Percentiles rank a stretch among this genome's conserved stretches.
phyloP scores from a whole-genome alignment of 2,113 vertebrate species.

The Myxocyprinus asiaticus region DNA sequence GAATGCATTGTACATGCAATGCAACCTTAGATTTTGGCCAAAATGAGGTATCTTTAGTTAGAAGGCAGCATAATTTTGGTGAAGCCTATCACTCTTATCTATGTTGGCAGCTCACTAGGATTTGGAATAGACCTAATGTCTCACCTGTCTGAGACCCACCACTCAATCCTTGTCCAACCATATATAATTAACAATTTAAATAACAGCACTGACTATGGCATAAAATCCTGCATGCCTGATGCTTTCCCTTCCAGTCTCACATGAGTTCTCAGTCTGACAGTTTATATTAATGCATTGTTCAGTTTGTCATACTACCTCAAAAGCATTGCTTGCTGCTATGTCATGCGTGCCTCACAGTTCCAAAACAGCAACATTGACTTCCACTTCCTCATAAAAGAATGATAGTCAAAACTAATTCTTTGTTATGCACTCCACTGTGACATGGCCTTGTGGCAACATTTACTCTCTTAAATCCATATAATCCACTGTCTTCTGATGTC shows the following conservation, averaged over 20 bases:
- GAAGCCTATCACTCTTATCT: not conserved
- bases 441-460: conserved; percentile 12
- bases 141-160: not conserved
- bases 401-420: not conserved
- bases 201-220: not conserved
- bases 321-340: conserved; percentile 18
- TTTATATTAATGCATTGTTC: not conserved
- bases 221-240: not conserved
- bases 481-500: conserved; percentile 42
- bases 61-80: not conserved
- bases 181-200: conserved; percentile 16
- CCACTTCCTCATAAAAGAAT: conserved; percentile 27
- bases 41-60: not conserved
- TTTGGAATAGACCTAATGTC: conserved; percentile 6
- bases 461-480: not conserved
- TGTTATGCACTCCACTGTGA: conserved; percentile 8
- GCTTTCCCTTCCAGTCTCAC: not conserved
- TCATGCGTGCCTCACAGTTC: not conserved
- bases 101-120: conserved; percentile 4
- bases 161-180: not conserved
- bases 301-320: not conserved
- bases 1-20: too few species aligned
- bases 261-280: not conserved
- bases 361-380: conserved; percentile 16
- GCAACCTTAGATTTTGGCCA: too few species aligned